Percentiles rank a stretch among this genome's conserved stretches.
Evolutionary conservation across 2,888 invertebrate genomes (phyloP).

Genomic region (Troilus luridus): DNA sequence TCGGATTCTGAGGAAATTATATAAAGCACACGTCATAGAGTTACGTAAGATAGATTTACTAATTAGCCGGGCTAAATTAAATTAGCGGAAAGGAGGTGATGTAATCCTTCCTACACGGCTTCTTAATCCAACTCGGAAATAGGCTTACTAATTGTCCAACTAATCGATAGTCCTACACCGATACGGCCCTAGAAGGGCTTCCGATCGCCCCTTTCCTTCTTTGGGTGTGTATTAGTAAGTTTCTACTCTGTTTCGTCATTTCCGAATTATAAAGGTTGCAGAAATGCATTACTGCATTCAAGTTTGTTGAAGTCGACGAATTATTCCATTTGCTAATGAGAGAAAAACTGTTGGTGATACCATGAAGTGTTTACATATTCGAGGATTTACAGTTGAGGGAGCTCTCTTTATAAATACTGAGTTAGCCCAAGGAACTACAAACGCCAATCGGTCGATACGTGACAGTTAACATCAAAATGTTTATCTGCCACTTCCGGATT

Average conservation of each 20-base stretch:
- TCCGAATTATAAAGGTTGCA: neutral
- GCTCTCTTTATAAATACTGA: too few species aligned
- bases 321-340: too few species aligned
- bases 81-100: slow-evolving; percentile 46
- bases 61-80: slow-evolving; percentile 45
- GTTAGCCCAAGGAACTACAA: too few species aligned
- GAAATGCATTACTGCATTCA: too few species aligned
- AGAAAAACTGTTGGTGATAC: too few species aligned
- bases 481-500: too few species aligned
- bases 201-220: neutral
- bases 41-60: slow-evolving; percentile 53
- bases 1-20: neutral
- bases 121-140: slow-evolving; percentile 57
- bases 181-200: neutral
- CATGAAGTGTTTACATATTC: too few species aligned
- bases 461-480: too few species aligned
- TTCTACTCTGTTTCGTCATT: neutral
- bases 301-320: too few species aligned
- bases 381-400: too few species aligned
- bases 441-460: too few species aligned
- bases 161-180: slow-evolving; percentile 42
- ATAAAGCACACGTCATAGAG: neutral
- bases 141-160: slow-evolving; percentile 56
- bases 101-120: slow-evolving; percentile 47
- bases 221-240: too few species aligned